Evolutionary conservation across 2,113 vertebrate species (phyloP), one percentile per base, ranked within the genome.

Genomic region (Oceanodroma tethys): DNA sequence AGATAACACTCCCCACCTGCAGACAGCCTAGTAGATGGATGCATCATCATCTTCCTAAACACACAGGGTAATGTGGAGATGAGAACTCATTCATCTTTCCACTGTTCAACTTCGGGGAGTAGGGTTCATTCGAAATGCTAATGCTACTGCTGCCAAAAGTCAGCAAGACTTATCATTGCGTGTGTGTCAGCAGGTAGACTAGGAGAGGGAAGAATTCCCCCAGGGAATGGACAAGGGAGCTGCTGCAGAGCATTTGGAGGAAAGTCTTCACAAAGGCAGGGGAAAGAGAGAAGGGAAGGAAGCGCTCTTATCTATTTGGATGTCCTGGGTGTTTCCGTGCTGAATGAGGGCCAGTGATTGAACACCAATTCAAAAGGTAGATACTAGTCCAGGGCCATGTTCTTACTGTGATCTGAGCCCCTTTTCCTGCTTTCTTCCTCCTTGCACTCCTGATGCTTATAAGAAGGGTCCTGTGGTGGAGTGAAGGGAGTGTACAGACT

Each of bases 101-200:
- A 40, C 52, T 6, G 12, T 76, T 94, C 40, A 22, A 17, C 79
- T 86, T 91, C 2, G 17, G 86, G 81, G 48, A 53, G 70, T 71
- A 59, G 18, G 52, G 42, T 90, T 94, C 19, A 48, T 86, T 95
- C 10, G 1, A 87, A 95, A 96, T 94, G 89, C 48, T 91, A 76
- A 72, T 88, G 70, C 68, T 80, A 17, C 36, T 58, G 50, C 84
- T 91, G 76, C 58, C 86, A 32, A 58, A 96, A 97, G 80, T 96
- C 74, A 66, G 81, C 62, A 53, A 88, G 84, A 81, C 86, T 89
- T 86, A 78, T n/a, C 73, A 36, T 79, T 81, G 78, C 36, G 19
- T 62, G n/a, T 90, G 73, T 93, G 90, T 94, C 82, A 90, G 89
- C 66, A 94, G 92, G 89, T 82, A n/a, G 88, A 30, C 56, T 86